Conservation (phyloP, 2,113 vertebrate species). For the Poeciliopsis occidentalis region DNA sequence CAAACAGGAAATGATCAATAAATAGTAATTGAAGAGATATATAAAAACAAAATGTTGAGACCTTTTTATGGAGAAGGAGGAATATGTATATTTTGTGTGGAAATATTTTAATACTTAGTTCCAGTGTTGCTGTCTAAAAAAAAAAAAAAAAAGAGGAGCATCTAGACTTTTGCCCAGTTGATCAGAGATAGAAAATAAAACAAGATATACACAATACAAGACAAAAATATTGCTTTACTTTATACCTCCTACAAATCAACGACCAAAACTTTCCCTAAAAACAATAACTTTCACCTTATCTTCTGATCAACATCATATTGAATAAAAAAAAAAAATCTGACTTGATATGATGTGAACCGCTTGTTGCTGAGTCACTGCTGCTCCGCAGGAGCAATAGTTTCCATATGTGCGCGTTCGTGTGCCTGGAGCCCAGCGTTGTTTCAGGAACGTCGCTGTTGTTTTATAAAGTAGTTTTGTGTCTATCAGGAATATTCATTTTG, state of each 20-base stretch:
- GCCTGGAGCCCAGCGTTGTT: neutral
- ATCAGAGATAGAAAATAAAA: neutral
- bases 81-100: constrained; percentile 70
- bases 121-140: neutral
- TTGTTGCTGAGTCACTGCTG: constrained; percentile 83
- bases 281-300: neutral
- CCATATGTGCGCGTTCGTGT: constrained; percentile 40
- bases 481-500: neutral
- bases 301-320: too few relatives aligned
- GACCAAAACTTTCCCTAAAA: neutral
- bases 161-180: neutral
- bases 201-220: neutral
- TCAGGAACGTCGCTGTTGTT: neutral
- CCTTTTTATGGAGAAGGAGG: constrained; percentile 17
- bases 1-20: constrained; percentile 3
- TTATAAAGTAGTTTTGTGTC: neutral
- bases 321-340: neutral
- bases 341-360: constrained; percentile 10
- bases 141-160: neutral
- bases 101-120: neutral
- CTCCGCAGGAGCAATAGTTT: constrained; percentile 56
- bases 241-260: neutral
- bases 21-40: constrained; percentile 47
- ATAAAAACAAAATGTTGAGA: neutral
- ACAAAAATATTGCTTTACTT: neutral